phyloP scores from a whole-genome alignment of 2,888 invertebrate species.

The Noctua fimbriata region DNA sequence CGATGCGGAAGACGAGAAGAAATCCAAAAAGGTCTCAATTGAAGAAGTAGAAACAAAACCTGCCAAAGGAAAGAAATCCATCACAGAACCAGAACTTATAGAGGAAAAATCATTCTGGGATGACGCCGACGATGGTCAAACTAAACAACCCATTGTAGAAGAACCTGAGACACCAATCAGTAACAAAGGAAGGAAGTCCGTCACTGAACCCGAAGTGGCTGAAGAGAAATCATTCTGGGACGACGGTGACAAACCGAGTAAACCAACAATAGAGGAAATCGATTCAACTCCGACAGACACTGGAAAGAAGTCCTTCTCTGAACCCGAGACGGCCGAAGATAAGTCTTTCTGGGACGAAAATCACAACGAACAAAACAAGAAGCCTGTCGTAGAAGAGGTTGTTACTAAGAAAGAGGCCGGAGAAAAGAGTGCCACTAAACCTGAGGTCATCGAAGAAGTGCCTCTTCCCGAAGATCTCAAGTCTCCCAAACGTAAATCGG shows the following conservation, averaged over 20 bases:
- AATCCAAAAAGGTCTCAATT: conserved; percentile 70
- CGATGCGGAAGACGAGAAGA: conserved; percentile 72
- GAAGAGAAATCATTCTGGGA: conserved; percentile 78
- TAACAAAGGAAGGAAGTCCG: conserved; percentile 70
- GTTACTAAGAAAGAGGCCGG: conserved; percentile 76
- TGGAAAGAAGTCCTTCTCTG: conserved; percentile 77
- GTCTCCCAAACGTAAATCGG: conserved; percentile 84
- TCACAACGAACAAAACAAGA: conserved; percentile 78
- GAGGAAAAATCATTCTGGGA: conserved; percentile 83
- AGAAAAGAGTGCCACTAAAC: conserved; percentile 79
- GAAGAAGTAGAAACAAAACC: conserved; percentile 70
- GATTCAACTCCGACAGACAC: conserved; percentile 70
- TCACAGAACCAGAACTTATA: conserved; percentile 77
- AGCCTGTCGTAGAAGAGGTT: conserved; percentile 78
- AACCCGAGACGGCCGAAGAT: conserved; percentile 79
- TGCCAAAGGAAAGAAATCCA: conserved; percentile 74
- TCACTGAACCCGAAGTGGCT: conserved; percentile 70
- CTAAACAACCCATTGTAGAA: conserved; percentile 73
- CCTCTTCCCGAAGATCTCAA: conserved; percentile 80
- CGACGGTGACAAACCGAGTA: conserved; percentile 67
- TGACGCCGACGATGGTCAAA: conserved; percentile 74
- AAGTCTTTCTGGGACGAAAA: conserved; percentile 86
- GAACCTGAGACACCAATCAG: conserved; percentile 69
- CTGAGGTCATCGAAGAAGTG: conserved; percentile 83
- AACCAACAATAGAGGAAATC: conserved; percentile 71